phyloP scores from a whole-genome alignment of 2,113 vertebrate genomes.

The Pelmatolapia mariae region DNA sequence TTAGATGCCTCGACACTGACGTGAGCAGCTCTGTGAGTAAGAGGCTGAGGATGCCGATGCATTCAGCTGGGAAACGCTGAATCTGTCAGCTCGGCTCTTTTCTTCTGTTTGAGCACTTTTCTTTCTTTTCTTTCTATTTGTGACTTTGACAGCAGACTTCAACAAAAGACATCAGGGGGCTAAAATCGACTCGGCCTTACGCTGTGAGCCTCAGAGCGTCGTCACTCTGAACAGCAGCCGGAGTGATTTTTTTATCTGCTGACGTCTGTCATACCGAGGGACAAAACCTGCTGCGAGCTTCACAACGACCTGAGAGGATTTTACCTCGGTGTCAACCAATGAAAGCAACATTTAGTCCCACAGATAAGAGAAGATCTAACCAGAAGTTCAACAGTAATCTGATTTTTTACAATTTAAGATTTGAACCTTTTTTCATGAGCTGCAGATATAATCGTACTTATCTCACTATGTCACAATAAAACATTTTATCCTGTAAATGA shows the following conservation, averaged over 20 bases:
- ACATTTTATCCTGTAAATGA: neutral
- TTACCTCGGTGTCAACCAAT: neutral
- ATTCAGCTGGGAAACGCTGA: neutral
- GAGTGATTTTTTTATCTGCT: neutral
- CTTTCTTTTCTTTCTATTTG: neutral
- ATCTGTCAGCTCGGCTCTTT: neutral
- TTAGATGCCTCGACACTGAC: neutral
- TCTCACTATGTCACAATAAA: neutral
- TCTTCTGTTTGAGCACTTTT: neutral
- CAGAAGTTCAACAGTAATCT: neutral
- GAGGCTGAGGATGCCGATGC: neutral
- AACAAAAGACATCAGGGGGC: neutral
- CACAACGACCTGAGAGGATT: neutral
- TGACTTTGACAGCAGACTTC: neutral
- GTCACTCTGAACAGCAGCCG: neutral
- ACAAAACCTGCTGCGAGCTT: neutral
- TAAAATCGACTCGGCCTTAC: neutral
- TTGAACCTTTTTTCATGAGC: neutral
- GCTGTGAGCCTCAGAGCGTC: neutral
- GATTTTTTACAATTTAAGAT: neutral
- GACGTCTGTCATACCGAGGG: neutral
- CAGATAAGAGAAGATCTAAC: neutral
- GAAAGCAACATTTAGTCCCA: neutral
- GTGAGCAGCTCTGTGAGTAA: neutral
- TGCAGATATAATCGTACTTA: neutral